phyloP scores from a whole-genome alignment of 64 coral and sea anemone species.

The Stylophora pistillata region DNA sequence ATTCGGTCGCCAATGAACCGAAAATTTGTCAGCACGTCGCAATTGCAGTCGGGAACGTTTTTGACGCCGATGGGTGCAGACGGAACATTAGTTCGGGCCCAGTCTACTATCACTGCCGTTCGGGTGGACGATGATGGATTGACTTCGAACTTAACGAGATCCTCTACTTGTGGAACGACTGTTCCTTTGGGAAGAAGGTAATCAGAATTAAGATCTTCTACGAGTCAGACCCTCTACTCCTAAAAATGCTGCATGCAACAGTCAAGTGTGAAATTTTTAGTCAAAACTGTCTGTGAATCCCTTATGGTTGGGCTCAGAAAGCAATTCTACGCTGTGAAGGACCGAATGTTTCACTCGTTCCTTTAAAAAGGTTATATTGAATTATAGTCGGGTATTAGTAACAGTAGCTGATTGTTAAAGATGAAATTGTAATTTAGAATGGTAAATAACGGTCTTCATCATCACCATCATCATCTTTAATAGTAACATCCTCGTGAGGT shows the following conservation, averaged over 20 bases:
- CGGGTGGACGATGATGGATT: conserved; percentile 78
- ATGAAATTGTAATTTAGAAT: too few relatives aligned
- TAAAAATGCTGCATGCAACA: neutral
- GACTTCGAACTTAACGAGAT: conserved; percentile 19
- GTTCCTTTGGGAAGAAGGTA: conserved; percentile 55
- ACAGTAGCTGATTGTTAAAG: too few relatives aligned
- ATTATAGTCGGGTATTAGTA: too few relatives aligned
- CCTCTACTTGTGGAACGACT: conserved; percentile 41
- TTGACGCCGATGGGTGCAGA: neutral
- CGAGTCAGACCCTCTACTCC: neutral
- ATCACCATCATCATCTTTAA: too few relatives aligned
- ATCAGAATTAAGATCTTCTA: neutral
- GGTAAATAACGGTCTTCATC: too few relatives aligned
- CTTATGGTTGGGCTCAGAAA: too few relatives aligned
- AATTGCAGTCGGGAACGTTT: conserved; percentile 63
- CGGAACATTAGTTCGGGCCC: conserved; percentile 50
- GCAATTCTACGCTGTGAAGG: too few relatives aligned
- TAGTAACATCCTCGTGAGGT: too few relatives aligned
- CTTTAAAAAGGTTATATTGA: too few relatives aligned
- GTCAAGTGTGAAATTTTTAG: neutral
- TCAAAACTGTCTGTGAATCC: neutral
- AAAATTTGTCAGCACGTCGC: conserved; percentile 74
- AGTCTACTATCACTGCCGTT: conserved; percentile 84
- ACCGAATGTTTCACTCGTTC: too few relatives aligned
- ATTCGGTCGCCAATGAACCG: conserved; percentile 33